These are phyloP conservation scores for Didymodactylos carnosus DNA, from an alignment of 2,888 invertebrate genomes.

Conservation along the genomic window DNA sequence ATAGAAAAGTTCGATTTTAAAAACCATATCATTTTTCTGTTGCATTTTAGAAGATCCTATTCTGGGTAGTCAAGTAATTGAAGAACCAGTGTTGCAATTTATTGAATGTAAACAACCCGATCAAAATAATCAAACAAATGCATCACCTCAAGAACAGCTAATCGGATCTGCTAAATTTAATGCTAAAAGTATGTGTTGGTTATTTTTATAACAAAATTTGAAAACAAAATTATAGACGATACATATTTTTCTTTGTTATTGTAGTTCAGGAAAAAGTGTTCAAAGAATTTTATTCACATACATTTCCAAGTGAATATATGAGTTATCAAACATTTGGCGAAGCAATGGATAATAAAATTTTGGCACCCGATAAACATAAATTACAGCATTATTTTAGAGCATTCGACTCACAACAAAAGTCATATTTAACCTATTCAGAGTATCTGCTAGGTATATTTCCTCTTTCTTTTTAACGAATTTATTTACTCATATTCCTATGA, in stretches of 20 bases:
- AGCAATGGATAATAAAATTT: not conserved
- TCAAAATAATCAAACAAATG: not conserved
- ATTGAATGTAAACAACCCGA: not conserved
- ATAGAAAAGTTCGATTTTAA: not conserved
- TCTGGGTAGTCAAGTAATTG: not conserved
- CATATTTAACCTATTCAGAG: conserved; percentile 42
- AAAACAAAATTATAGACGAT: no score
- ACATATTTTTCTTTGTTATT: not conserved
- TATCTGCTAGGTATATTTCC: conserved; percentile 23
- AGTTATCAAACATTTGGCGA: not conserved
- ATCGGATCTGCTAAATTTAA: not conserved
- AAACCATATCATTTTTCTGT: not conserved
- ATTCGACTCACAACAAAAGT: conserved; percentile 40
- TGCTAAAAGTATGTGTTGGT: not conserved
- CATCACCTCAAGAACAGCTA: not conserved
- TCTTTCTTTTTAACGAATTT: no score
- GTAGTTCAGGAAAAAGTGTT: conserved; percentile 4
- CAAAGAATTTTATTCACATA: conserved; percentile 3
- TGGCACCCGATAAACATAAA: not conserved
- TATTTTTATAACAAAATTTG: not conserved
- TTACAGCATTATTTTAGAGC: conserved; percentile 32
- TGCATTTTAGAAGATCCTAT: not conserved
- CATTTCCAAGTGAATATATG: conserved; percentile 14
- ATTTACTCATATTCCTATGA: no score
- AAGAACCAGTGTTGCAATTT: not conserved